Conservation (phyloP, 2,888 invertebrate genomes). For the Volucella inflata region DNA sequence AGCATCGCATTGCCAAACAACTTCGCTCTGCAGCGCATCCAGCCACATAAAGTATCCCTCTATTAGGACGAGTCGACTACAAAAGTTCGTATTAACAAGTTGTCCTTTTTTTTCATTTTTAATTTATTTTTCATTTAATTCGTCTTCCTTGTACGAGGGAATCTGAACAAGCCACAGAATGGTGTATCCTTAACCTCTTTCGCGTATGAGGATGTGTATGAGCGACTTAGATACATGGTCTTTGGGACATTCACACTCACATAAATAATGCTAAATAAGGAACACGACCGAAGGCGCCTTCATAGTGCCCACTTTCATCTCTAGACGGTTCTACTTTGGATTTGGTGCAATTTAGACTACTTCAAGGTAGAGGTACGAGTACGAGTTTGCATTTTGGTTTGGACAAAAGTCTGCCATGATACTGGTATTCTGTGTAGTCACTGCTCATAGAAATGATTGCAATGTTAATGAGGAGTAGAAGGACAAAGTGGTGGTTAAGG, state of each 20-base stretch:
- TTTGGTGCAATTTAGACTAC: constrained; percentile 52
- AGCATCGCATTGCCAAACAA: constrained; percentile 19
- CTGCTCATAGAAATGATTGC: constrained; percentile 21
- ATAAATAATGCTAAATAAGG: constrained; percentile 62
- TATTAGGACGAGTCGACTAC: constrained; percentile 25
- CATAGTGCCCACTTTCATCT: constrained; percentile 6
- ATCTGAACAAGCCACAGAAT: constrained; percentile 3
- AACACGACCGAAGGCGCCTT: constrained; percentile 53
- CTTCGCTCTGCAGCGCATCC: constrained; percentile 35
- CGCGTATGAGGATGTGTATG: not conserved
- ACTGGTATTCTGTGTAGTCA: not conserved
- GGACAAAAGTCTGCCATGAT: not conserved
- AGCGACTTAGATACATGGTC: constrained; percentile 9
- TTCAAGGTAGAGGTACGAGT: constrained; percentile 38
- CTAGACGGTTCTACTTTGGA: constrained; percentile 4
- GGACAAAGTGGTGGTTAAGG: too few species aligned
- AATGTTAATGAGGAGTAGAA: constrained; percentile 55
- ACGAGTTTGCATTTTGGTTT: constrained; percentile 5
- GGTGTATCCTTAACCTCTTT: constrained; percentile 61
- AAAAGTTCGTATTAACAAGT: constrained; percentile 58
- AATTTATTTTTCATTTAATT: constrained; percentile 45
- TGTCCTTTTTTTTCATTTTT: constrained; percentile 25
- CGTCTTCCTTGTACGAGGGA: constrained; percentile 22
- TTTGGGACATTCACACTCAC: constrained; percentile 50
- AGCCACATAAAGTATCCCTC: constrained; percentile 43